phyloP scores from a whole-genome alignment of 2,113 vertebrate species.

The Gymnogyps californianus region DNA sequence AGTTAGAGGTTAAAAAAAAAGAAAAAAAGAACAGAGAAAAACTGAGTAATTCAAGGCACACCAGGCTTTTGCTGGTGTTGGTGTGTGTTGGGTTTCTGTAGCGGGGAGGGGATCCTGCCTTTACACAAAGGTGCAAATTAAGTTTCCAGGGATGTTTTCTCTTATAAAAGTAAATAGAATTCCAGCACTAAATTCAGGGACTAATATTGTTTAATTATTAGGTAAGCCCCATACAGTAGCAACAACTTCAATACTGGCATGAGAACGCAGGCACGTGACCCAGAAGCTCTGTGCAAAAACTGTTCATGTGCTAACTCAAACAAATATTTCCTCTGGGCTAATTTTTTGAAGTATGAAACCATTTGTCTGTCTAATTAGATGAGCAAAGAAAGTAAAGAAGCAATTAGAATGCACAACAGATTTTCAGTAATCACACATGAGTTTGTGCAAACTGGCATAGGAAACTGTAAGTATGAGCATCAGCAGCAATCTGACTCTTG shows the following conservation, averaged over 20 bases:
- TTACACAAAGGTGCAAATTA: not conserved
- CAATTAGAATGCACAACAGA: not conserved
- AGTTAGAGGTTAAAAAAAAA: not conserved
- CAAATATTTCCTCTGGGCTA: not conserved
- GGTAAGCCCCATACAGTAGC: not conserved
- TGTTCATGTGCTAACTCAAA: not conserved
- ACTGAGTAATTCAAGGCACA: not conserved
- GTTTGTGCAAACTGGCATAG: not conserved
- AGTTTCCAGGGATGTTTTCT: not conserved
- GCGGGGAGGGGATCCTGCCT: not conserved
- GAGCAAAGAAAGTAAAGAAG: not conserved
- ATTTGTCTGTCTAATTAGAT: slow-evolving; percentile 12
- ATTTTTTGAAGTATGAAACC: not conserved
- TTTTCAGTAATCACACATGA: not conserved
- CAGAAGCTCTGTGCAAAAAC: not conserved
- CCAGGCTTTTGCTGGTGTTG: not conserved
- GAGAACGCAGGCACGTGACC: not conserved
- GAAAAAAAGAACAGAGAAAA: not conserved
- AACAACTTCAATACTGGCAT: not conserved
- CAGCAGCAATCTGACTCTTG: not conserved
- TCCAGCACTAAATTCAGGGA: not conserved
- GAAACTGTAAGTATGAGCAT: not conserved
- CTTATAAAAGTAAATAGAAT: not conserved
- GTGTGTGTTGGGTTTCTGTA: not conserved
- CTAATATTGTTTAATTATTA: not conserved